phyloP scores from a whole-genome alignment of 2,888 invertebrate genomes.

The Rhamphomyia laevipes region DNA sequence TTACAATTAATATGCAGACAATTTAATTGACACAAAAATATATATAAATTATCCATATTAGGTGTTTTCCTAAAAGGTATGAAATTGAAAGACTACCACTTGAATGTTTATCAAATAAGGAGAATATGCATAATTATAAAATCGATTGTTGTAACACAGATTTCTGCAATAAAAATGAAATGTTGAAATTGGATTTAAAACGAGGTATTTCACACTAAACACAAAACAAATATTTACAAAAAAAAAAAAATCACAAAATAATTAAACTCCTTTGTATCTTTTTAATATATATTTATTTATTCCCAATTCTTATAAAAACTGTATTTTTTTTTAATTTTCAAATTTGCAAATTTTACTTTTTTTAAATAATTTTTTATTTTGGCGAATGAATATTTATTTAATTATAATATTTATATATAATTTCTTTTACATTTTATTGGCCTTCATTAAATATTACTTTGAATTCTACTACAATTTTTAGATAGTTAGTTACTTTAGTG shows the following conservation, averaged over 20 bases:
- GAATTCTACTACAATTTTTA: too few relatives aligned
- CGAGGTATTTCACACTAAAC: slow-evolving; percentile 25
- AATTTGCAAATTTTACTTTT: too few relatives aligned
- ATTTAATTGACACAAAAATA: neutral
- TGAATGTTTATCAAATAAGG: slow-evolving; percentile 36
- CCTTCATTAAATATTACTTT: too few relatives aligned
- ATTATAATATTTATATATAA: too few relatives aligned
- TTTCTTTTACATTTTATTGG: too few relatives aligned
- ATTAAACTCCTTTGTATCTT: neutral
- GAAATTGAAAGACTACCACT: slow-evolving; percentile 36
- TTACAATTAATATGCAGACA: neutral
- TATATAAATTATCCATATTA: slow-evolving; percentile 13
- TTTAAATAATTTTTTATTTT: too few relatives aligned
- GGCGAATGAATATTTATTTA: too few relatives aligned
- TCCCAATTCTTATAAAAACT: neutral
- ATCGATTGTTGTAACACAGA: slow-evolving; percentile 37
- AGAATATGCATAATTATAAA: slow-evolving; percentile 33
- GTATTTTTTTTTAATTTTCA: neutral
- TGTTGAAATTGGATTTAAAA: slow-evolving; percentile 33
- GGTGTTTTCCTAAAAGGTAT: slow-evolving; percentile 36
- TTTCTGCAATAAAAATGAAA: slow-evolving; percentile 39
- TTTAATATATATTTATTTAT: too few relatives aligned
- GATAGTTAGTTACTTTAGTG: too few relatives aligned
- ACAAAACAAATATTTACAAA: slow-evolving; percentile 3
- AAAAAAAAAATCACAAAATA: slow-evolving; percentile 10